Conservation (phyloP, 2,888 invertebrate genomes). For the Rhingia campestris region DNA sequence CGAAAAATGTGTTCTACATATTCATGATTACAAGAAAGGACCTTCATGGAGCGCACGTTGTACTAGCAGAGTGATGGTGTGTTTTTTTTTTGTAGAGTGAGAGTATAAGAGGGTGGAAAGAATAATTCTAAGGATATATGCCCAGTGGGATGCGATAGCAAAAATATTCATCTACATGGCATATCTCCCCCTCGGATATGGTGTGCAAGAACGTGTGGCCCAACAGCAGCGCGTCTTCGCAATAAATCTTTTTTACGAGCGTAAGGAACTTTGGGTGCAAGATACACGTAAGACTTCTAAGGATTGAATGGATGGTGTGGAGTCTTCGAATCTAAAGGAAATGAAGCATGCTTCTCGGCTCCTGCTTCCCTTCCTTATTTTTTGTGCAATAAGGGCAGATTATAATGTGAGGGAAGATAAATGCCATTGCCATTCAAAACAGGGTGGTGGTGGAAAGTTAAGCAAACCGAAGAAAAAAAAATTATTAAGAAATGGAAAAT, state of each 20-base stretch:
- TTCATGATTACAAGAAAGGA: slow-evolving; percentile 72
- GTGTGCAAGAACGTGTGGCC: slow-evolving; percentile 77
- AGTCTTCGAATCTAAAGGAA: slow-evolving; percentile 48
- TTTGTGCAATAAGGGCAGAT: slow-evolving; percentile 66
- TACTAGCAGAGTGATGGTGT: slow-evolving; percentile 18
- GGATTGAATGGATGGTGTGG: slow-evolving; percentile 30
- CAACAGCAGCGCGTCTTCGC: slow-evolving; percentile 81
- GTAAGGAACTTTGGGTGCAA: slow-evolving; percentile 73
- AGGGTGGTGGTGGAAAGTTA: slow-evolving; percentile 37
- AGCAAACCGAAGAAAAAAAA: slow-evolving; percentile 45
- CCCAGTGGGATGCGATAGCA: slow-evolving; percentile 69
- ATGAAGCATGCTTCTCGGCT: slow-evolving; percentile 37
- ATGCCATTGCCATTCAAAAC: slow-evolving; percentile 58
- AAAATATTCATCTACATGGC: slow-evolving; percentile 69
- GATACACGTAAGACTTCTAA: slow-evolving; percentile 53
- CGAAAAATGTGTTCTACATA: slow-evolving; percentile 73
- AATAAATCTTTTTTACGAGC: slow-evolving; percentile 83
- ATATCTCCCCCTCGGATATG: slow-evolving; percentile 27
- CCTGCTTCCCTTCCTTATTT: slow-evolving; percentile 9
- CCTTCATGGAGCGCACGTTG: slow-evolving; percentile 42
- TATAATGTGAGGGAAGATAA: slow-evolving; percentile 65
- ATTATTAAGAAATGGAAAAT: slow-evolving; percentile 52
- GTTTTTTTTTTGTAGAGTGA: not conserved
- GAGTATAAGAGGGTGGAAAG: slow-evolving; percentile 36
- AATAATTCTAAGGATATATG: slow-evolving; percentile 70